phyloP scores from a whole-genome alignment of 1,140 invertebrate species.

The Drosophila lowei region DNA sequence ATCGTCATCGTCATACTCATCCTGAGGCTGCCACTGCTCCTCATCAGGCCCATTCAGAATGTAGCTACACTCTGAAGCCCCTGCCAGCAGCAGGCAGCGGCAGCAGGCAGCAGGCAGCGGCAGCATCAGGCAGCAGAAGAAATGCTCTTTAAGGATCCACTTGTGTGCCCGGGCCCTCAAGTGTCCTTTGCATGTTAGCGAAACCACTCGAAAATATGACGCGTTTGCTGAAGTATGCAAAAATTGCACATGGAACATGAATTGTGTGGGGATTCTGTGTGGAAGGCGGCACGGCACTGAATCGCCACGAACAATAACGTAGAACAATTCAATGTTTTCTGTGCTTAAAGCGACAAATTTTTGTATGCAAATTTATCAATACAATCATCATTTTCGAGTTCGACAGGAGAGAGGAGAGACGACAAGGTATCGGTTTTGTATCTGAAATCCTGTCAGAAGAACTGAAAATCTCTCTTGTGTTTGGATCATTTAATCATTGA shows the following conservation, averaged over 20 bases:
- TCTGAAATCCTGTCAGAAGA: too few relatives aligned
- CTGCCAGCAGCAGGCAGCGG: slow-evolving; percentile 46
- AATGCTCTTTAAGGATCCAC: slow-evolving; percentile 82
- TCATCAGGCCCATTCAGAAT: slow-evolving; percentile 69
- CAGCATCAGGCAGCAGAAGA: slow-evolving; percentile 59
- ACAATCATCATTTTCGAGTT: not conserved
- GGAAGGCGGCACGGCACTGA: slow-evolving; percentile 8
- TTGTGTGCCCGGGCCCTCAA: slow-evolving; percentile 79
- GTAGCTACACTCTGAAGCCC: slow-evolving; percentile 76
- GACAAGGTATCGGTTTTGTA: too few relatives aligned
- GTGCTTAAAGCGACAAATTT: slow-evolving; percentile 55
- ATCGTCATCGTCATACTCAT: slow-evolving; percentile 33
- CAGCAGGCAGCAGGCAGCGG: slow-evolving; percentile 30
- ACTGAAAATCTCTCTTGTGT: too few relatives aligned
- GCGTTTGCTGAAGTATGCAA: slow-evolving; percentile 82
- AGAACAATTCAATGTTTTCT: slow-evolving; percentile 67
- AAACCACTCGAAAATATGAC: slow-evolving; percentile 82
- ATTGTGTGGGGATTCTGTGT: too few relatives aligned
- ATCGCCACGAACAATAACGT: slow-evolving; percentile 47
- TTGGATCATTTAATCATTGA: too few relatives aligned
- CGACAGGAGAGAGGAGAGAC: not conserved
- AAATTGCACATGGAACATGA: slow-evolving; percentile 79
- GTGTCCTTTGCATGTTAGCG: slow-evolving; percentile 81
- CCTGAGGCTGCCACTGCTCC: slow-evolving; percentile 11
- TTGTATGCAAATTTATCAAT: slow-evolving; percentile 12